Base-by-base conservation (phyloP, 2,113 vertebrate species). In the Rhinolophus ferrumequinum region DNA sequence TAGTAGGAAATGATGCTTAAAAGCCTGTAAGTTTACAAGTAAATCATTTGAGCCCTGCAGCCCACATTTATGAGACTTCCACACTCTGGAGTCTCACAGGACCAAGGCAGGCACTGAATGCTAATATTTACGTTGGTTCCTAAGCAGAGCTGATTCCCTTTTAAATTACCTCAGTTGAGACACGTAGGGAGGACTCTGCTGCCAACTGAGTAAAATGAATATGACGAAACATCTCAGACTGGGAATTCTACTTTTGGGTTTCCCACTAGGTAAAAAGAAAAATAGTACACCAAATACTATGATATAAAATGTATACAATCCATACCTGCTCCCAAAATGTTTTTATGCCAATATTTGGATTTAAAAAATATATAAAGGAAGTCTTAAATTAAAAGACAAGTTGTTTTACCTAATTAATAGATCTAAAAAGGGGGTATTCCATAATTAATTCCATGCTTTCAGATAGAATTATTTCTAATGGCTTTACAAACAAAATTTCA, bases 101-200 rank as follows among this genome's bases (percentile, higher is more conserved):
- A 95, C 95, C 21, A 38, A 96, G 22, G 19, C 84, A 94, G 58
- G 62, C 72, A 95, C 79, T 81, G 90, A 97, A 56, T 30, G 62
- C 0, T 6, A 56, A n/a, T 30, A 95, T 30, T 8, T 50, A 88
- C 7, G 35, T 38, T 9, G 58, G 21, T 47, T 95, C 0, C 10
- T 82, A 95, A 70, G 15, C 75, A 81, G 8, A 64, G 88, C 22
- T 2, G 66, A 94, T 88, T 66, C 13, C 80, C 26, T 92, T 85
- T 93, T 83, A 93, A 96, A 94, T 93, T 62, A 93, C 76, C 75
- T 58, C 93, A 95, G 76, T 26, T 97, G 76, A 82, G 67, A 95
- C 38, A 95, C n/a, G 96, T 30, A 96, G 2, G 47, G 69, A 85
- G 52, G 69, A 21, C 67, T 80, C 52, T 97, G 87, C 1, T 76